Conservation (phyloP, 2,797 vertebrate species). For the Mus spretus region DNA sequence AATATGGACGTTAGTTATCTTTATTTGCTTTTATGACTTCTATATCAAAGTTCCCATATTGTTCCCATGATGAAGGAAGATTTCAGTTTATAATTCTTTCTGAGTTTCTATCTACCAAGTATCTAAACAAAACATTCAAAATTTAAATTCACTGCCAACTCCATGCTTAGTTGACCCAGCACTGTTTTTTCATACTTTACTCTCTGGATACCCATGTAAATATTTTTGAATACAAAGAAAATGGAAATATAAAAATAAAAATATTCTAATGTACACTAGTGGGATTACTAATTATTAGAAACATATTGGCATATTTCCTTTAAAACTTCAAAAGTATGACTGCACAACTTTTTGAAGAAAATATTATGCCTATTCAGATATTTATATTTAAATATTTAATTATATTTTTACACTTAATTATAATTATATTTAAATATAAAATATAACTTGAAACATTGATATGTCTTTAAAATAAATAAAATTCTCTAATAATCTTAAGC, state of each 20-base stretch:
- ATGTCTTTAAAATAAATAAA: background rate
- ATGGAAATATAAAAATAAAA: conserved; percentile 15
- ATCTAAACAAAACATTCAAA: background rate
- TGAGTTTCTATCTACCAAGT: background rate
- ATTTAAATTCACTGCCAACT: background rate
- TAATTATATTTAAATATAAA: conserved; percentile 13
- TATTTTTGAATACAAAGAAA: background rate
- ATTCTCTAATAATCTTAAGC: background rate
- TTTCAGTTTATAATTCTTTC: background rate
- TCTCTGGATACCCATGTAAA: background rate
- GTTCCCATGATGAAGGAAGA: background rate
- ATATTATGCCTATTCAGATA: background rate
- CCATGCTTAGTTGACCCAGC: background rate
- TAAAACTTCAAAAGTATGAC: background rate
- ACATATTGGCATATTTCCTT: background rate
- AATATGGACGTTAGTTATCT: background rate
- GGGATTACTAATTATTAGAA: background rate
- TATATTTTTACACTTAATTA: too few relatives aligned
- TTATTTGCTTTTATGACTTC: background rate
- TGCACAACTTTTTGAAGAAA: background rate
- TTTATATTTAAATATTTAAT: too few relatives aligned
- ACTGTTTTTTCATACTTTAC: background rate
- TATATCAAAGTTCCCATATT: background rate
- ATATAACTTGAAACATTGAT: background rate
- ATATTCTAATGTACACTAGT: background rate